Base-by-base conservation (phyloP, 2,797 vertebrate species). In the Sparus aurata region DNA sequence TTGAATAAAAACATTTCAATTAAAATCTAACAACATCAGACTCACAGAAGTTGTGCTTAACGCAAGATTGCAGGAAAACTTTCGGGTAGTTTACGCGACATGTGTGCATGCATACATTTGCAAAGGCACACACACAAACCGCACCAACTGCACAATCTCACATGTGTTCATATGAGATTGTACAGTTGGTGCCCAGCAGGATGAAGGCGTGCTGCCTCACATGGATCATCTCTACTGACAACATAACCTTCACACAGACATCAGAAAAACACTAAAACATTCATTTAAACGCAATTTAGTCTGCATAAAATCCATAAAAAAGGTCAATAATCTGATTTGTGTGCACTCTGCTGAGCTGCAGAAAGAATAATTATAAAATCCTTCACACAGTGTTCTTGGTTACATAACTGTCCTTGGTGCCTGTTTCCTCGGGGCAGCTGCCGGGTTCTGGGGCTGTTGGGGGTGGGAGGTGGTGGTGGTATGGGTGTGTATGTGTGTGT, bases 341-440 rank as follows among this genome's bases (percentile, higher is more conserved):
- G 2, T 59, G 43, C 58, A n/a, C 17, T 43, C 41, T 23, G 22
- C 27, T 75, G 38, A 59, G 62, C 25, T 66, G 59, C n/a, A 73
- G 34, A 47, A 54, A 25, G 49, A 82, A 68, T 73, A 70, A 69
- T 72, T 70, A 23, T 34, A 54, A 34, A 80, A 70, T 16, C 55
- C 75, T 85, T 80, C 69, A 76, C 74, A 75, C 58, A 5, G 64
- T 77, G 81, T 89, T 79, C 72, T 69, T 22, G 65, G 73, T 94
- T 95, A 91, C 92, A 87, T 93, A 94, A 94, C 85, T 90, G 91
- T 93, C 82, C 91, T 85, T 70, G 65, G 71, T 89, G 84, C 74
- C 57, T 73, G 79, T 67, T 81, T 75, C 72, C 55, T 34, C 16
- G 22, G 82, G 82, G 88, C 92, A 93, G 91, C 91, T 93, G 85